Evolutionary conservation across 2,888 invertebrate species (phyloP).

Genomic region (Bruchidius siliquastri): DNA sequence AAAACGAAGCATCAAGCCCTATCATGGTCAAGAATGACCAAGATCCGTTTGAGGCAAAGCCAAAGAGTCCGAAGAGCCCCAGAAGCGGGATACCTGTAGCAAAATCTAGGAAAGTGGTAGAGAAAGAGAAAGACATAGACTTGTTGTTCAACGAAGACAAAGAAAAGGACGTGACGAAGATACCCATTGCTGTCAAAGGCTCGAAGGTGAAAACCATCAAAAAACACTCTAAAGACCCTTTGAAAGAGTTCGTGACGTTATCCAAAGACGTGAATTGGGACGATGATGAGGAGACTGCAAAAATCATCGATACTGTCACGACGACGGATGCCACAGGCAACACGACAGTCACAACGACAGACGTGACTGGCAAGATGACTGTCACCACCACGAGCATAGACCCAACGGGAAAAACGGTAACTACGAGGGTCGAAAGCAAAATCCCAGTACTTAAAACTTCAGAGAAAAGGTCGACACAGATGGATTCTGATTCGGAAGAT

Average conservation of each 20-base stretch:
- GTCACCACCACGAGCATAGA: constrained; percentile 17
- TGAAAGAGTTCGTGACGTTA: constrained; percentile 46
- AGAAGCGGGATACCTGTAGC: constrained; percentile 40
- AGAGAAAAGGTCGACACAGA: constrained; percentile 30
- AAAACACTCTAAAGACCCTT: constrained; percentile 49
- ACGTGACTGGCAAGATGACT: constrained; percentile 33
- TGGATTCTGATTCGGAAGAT: constrained; percentile 49
- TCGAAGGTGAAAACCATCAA: constrained; percentile 50
- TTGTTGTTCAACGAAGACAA: constrained; percentile 24
- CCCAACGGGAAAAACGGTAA: constrained; percentile 11
- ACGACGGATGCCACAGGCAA: constrained; percentile 39
- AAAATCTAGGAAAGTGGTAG: constrained; percentile 34
- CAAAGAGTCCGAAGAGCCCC: constrained; percentile 20
- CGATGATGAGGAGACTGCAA: constrained; percentile 32
- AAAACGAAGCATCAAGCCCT: constrained; percentile 39
- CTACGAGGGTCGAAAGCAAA: constrained; percentile 42
- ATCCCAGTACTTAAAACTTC: constrained; percentile 48
- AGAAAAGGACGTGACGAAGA: constrained; percentile 37
- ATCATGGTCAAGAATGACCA: constrained; percentile 14
- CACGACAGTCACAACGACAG: constrained; percentile 40
- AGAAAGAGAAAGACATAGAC: constrained; percentile 35
- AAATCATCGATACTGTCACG: constrained; percentile 24
- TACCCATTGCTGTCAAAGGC: constrained; percentile 42
- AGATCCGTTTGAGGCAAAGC: constrained; percentile 17
- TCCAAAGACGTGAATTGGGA: constrained; percentile 48